These are phyloP conservation scores for Syrista parreyssii DNA, from an alignment of 2,888 invertebrate genomes.

Conservation along the genomic window DNA sequence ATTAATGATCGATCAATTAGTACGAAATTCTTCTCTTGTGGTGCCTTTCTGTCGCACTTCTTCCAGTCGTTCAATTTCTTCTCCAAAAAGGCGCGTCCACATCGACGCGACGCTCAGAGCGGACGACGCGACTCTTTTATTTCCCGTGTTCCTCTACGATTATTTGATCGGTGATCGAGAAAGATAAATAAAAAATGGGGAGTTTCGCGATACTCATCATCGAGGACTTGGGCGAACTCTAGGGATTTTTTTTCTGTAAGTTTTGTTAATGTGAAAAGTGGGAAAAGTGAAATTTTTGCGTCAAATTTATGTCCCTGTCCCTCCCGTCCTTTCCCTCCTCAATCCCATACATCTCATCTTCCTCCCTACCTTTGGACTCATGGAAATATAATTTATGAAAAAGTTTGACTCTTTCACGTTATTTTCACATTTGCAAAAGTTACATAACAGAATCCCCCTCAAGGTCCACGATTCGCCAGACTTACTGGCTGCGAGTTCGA, in stretches of 20 bases:
- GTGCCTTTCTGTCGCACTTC: constrained; percentile 50
- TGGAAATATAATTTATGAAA: not conserved
- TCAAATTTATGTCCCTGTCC: too few species aligned
- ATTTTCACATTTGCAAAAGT: not conserved
- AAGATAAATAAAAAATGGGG: too few species aligned
- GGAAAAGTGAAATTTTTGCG: not conserved
- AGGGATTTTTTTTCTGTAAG: not conserved
- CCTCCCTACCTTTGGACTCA: not conserved
- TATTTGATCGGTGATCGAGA: too few species aligned
- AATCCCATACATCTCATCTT: too few species aligned
- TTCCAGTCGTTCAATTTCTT: constrained; percentile 10
- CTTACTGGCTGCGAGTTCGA: not conserved
- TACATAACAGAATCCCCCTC: constrained; percentile 9
- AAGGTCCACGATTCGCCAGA: not conserved
- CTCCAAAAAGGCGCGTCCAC: not conserved
- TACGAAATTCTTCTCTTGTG: constrained; percentile 40
- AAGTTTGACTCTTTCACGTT: not conserved
- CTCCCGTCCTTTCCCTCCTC: too few species aligned
- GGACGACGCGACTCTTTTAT: not conserved
- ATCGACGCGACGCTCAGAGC: not conserved
- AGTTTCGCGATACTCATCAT: not conserved
- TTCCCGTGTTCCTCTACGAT: not conserved
- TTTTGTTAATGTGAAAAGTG: not conserved
- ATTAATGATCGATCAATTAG: constrained; percentile 25
- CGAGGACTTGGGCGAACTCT: not conserved